Base-by-base conservation (phyloP, 2,797 vertebrate genomes). In the Lepilemur septentrionalis region DNA sequence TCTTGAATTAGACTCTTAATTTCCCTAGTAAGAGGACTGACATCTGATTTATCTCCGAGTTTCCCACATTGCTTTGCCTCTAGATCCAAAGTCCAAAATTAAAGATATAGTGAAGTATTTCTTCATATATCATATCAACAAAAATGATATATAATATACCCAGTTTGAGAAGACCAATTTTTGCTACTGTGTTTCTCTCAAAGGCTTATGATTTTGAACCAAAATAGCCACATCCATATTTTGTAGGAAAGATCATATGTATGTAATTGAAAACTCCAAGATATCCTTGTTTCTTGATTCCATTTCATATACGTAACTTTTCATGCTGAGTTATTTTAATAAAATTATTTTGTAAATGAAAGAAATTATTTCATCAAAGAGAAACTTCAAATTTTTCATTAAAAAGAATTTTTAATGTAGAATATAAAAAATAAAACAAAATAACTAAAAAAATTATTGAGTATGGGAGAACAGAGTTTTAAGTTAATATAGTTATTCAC, bases 341-440 rank as follows among this genome's bases (percentile, higher is more conserved):
- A 57, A 89, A 72, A 38, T 61, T 87, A 84, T 78, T 85, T 92
- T 70, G 67, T 50, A 70, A 93, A 30, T 85, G 17, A 93, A 89
- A 55, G 5, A 11, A 57, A 79, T 75, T 86, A 72, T 25, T 63
- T 70, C 7, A 55, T 32, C 9, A 30, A 72, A 89, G n/a, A 12
- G 72, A 91, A 30, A 84, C 25, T 43, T 17, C 4, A 81, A 69
- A 7, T 52, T 82, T 38, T 86, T 72, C 9, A 48, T 46, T 80
- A 67, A 93, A 72, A 92, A 38, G 28, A 75, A 73, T 55, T 48
- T 92, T 87, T 89, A 89, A 65, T 48, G 14, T 50, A 73, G 11
- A 59, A 3, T 81, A 41, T 81, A 48, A 69, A 87, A 35, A 76
- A 22, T 30, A 32, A 86, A 11, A 32, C 50, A 32, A 85, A 23